Conservation (phyloP, 2,888 invertebrate genomes). For the Protophormia terraenovae region DNA sequence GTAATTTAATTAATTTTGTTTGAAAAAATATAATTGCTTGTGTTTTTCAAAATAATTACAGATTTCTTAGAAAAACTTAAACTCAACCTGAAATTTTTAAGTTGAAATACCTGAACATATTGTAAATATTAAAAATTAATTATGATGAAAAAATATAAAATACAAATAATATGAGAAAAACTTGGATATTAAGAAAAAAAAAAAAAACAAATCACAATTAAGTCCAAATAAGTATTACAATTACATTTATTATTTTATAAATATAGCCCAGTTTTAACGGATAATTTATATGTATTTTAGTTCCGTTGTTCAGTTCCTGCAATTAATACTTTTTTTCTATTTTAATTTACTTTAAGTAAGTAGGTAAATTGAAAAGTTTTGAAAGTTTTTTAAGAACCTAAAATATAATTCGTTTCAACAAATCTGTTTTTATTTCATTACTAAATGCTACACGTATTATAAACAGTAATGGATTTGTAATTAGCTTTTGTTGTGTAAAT, state of each 20-base stretch:
- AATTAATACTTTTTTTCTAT: background rate
- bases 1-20: no score
- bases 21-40: no score
- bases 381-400: no score
- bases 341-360: background rate
- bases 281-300: background rate
- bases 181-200: background rate
- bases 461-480: background rate
- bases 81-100: no score
- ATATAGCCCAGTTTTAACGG: no score
- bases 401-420: no score
- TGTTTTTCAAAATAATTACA: no score
- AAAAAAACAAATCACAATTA: background rate
- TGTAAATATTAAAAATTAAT: no score
- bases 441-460: background rate
- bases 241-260: background rate
- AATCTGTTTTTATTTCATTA: background rate
- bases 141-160: no score
- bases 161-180: no score
- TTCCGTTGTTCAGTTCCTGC: background rate
- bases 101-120: no score
- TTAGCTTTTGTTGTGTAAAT: background rate
- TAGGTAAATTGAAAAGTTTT: background rate
- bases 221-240: background rate
- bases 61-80: no score